phyloP scores from a whole-genome alignment of 2,888 invertebrate genomes.

The Thalpophila matura region DNA sequence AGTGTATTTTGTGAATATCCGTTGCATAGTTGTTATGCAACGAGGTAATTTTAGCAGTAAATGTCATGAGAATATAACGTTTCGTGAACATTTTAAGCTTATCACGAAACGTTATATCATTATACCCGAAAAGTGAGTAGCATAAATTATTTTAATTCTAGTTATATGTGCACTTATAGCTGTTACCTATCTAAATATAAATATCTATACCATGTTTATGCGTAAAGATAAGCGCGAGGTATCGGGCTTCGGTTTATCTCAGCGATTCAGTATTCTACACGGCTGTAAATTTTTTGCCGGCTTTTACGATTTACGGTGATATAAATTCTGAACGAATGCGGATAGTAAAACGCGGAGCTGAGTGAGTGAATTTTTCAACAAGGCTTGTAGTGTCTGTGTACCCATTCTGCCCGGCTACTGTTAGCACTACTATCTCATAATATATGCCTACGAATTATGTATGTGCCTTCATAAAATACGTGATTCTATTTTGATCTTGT shows the following conservation, averaged over 20 bases:
- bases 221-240: slow-evolving; percentile 72
- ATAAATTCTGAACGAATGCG: slow-evolving; percentile 85
- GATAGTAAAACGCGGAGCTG: slow-evolving; percentile 81
- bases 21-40: slow-evolving; percentile 15
- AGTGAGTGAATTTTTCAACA: slow-evolving; percentile 86
- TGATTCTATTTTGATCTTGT: slow-evolving; percentile 50
- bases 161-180: slow-evolving; percentile 8
- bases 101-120: too few species aligned
- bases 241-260: slow-evolving; percentile 77
- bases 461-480: slow-evolving; percentile 48
- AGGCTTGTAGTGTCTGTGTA: slow-evolving; percentile 69
- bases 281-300: slow-evolving; percentile 83
- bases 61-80: slow-evolving; percentile 17
- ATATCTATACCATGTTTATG: slow-evolving; percentile 68
- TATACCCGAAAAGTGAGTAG: slow-evolving; percentile 10
- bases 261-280: slow-evolving; percentile 74
- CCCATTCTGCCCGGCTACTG: slow-evolving; percentile 43
- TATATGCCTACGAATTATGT: slow-evolving; percentile 26
- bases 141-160: slow-evolving; percentile 24
- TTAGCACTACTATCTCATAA: slow-evolving; percentile 19
- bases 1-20: slow-evolving; percentile 18
- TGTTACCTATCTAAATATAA: slow-evolving; percentile 22
- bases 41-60: slow-evolving; percentile 16
- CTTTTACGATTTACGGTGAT: slow-evolving; percentile 84
- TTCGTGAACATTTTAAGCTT: slow-evolving; percentile 11